A percentile compares a stretch with the other conserved stretches of the same genome.
Evolutionary conservation across 2,113 vertebrate genomes (phyloP).

Genomic region (Plestiodon gilberti): DNA sequence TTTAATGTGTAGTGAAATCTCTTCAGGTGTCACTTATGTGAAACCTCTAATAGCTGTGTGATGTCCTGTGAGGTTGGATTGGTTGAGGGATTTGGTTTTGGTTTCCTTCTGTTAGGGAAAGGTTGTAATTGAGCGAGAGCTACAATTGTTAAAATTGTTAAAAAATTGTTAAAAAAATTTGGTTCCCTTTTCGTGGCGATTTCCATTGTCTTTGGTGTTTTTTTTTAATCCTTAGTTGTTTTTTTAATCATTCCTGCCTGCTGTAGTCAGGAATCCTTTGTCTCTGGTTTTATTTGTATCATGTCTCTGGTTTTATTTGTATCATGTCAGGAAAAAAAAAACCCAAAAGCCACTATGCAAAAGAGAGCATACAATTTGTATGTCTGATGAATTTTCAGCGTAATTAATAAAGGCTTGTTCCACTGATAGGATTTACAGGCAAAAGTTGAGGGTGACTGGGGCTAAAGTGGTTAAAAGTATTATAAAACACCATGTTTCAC

Average conservation of each 20-base stretch:
- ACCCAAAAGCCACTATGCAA: neutral
- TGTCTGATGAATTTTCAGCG: neutral
- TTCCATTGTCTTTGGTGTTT: rapidly evolving
- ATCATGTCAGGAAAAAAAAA: conserved; percentile 34
- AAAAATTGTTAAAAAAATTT: too few relatives aligned
- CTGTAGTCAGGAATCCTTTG: neutral
- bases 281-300: conserved; percentile 24
- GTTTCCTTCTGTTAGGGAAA: too few relatives aligned
- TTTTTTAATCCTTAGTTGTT: too few relatives aligned
- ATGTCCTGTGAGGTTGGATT: too few relatives aligned
- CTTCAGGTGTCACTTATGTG: too few relatives aligned
- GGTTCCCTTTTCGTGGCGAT: rapidly evolving
- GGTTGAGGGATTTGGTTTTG: too few relatives aligned
- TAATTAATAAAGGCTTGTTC: neutral
- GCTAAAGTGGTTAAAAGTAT: too few relatives aligned
- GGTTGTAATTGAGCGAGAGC: too few relatives aligned
- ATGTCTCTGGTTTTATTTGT: conserved; percentile 30
- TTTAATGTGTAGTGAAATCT: too few relatives aligned
- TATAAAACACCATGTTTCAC: neutral
- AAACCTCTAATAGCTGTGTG: too few relatives aligned
- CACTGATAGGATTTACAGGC: neutral
- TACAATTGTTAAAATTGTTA: too few relatives aligned
- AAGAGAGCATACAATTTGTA: neutral
- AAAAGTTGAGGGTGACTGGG: too few relatives aligned
- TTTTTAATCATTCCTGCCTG: neutral